Evolutionary conservation across 1,140 invertebrate species (phyloP).

Genomic region (Pseudachorutes palmiensis): DNA sequence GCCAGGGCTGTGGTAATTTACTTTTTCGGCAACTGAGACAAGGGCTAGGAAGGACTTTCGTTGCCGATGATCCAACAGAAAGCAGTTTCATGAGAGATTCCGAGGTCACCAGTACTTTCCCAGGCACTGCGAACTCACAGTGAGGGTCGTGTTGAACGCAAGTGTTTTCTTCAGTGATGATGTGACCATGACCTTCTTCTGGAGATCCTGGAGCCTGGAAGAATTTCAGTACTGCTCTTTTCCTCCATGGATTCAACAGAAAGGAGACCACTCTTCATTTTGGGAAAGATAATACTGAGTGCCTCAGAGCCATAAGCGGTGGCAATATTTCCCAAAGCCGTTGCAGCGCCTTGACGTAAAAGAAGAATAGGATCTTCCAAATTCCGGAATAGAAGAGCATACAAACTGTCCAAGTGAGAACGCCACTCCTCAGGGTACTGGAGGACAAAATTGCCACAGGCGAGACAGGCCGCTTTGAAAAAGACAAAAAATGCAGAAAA

Average conservation of each 20-base stretch:
- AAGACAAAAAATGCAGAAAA: slow-evolving; percentile 31
- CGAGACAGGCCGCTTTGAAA: slow-evolving; percentile 53
- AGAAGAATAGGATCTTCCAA: slow-evolving; percentile 51
- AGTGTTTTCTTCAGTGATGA: not conserved
- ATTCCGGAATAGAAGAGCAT: slow-evolving; percentile 50
- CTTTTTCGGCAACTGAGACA: not conserved
- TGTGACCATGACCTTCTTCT: not conserved
- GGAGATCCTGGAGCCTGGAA: not conserved
- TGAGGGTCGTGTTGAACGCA: slow-evolving; percentile 1
- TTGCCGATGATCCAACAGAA: not conserved
- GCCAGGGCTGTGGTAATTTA: slow-evolving; percentile 49
- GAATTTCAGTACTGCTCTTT: not conserved
- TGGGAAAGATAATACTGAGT: slow-evolving; percentile 19
- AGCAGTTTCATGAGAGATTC: not conserved
- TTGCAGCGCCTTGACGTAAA: slow-evolving; percentile 51
- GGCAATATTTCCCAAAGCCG: slow-evolving; percentile 47
- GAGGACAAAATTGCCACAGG: slow-evolving; percentile 50
- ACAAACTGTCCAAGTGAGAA: slow-evolving; percentile 43
- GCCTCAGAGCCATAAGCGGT: slow-evolving; percentile 46
- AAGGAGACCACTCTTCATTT: not conserved
- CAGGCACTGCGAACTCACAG: not conserved
- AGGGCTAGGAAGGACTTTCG: not conserved
- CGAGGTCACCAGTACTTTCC: slow-evolving; percentile 2
- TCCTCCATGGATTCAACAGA: not conserved
- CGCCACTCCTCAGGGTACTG: slow-evolving; percentile 49